phyloP scores from a whole-genome alignment of 1,140 invertebrate species.

The Melanaphis sacchari region DNA sequence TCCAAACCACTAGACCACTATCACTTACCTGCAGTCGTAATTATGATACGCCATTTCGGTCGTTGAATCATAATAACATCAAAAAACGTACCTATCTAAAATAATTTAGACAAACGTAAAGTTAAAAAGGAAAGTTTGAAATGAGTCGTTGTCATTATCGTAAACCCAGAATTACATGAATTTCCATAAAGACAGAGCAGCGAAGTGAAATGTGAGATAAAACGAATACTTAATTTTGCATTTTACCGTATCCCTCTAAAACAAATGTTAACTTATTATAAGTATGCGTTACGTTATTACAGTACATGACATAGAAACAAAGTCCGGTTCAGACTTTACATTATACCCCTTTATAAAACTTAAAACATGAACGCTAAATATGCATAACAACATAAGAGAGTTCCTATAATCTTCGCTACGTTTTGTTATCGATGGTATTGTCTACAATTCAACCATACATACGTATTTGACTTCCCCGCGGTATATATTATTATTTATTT shows the following conservation, averaged over 20 bases:
- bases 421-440: neutral
- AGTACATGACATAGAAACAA: neutral
- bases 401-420: neutral
- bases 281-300: neutral
- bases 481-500: too few relatives aligned
- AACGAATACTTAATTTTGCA: neutral
- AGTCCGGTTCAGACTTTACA: neutral
- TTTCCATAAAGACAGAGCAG: neutral
- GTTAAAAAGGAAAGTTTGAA: neutral
- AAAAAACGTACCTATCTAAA: neutral
- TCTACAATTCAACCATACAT: neutral
- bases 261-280: constrained; percentile 11
- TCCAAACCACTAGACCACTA: neutral
- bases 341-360: neutral
- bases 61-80: neutral
- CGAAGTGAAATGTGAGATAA: constrained; percentile 18
- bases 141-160: neutral
- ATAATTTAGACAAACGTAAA: neutral
- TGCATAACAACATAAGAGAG: neutral
- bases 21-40: neutral
- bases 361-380: neutral
- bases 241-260: neutral
- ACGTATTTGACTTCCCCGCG: neutral
- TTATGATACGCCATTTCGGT: constrained; percentile 1
- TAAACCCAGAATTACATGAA: neutral